phyloP scores from a whole-genome alignment of 2,888 invertebrate species.

The Doris montereyensis region DNA sequence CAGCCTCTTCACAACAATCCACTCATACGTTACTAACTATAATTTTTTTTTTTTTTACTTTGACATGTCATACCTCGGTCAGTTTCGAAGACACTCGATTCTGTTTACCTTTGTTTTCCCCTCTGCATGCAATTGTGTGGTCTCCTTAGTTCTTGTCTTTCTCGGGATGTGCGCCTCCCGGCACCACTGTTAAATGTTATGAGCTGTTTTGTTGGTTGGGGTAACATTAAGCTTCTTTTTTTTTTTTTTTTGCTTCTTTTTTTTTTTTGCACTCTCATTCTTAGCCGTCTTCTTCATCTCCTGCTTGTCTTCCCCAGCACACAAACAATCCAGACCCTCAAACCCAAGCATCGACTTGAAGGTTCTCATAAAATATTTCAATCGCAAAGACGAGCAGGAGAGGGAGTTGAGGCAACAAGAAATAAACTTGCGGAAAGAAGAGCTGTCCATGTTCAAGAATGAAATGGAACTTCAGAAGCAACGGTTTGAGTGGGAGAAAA shows the following conservation, averaged over 20 bases:
- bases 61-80: too few species aligned
- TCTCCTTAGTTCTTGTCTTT: too few species aligned
- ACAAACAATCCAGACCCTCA: neutral
- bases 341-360: conserved; percentile 1
- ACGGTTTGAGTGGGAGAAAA: conserved; percentile 32
- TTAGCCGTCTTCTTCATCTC: neutral
- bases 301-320: neutral
- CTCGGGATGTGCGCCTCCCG: neutral
- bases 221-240: neutral
- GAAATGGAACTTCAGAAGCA: conserved; percentile 32
- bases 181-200: neutral
- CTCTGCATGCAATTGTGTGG: too few species aligned
- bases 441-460: conserved; percentile 32
- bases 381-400: conserved; percentile 35
- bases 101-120: too few species aligned
- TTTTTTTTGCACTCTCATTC: neutral
- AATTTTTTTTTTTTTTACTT: too few species aligned
- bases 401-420: conserved; percentile 29
- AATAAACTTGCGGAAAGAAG: conserved; percentile 28
- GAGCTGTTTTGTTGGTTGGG: neutral
- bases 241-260: neutral
- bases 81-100: too few species aligned
- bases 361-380: conserved; percentile 27
- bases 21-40: too few species aligned
- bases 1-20: too few species aligned